These are phyloP conservation scores for Podotricha telesiphe DNA, from an alignment of 2,888 invertebrate species.

Conservation along the genomic window DNA sequence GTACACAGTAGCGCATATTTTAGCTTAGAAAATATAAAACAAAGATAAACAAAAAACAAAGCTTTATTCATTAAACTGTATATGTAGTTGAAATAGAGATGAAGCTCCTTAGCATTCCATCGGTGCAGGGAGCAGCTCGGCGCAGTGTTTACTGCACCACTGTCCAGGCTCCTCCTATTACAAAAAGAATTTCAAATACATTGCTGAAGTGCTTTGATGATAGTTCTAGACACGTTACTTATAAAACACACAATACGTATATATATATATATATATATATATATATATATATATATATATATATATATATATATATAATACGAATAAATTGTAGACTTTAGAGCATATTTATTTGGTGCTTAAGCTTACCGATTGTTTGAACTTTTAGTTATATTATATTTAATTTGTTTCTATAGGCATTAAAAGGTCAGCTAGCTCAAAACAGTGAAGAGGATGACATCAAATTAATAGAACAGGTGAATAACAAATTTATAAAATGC, in stretches of 20 bases:
- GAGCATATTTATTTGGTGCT: constrained; percentile 10
- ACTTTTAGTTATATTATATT: neutral
- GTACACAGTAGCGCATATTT: constrained; percentile 9
- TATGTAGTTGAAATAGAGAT: neutral
- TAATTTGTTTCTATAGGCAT: constrained; percentile 58
- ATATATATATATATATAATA: neutral
- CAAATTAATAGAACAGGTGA: constrained; percentile 69
- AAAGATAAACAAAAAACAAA: neutral
- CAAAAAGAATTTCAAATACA: too few relatives aligned
- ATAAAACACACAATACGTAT: constrained; percentile 3
- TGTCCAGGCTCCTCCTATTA: too few relatives aligned
- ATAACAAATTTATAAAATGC: constrained; percentile 14
- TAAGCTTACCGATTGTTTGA: constrained; percentile 8
- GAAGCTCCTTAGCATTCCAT: too few relatives aligned
- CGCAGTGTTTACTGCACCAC: too few relatives aligned
- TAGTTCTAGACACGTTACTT: too few relatives aligned
- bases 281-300: neutral
- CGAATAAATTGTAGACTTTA: constrained; percentile 10
- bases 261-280: neutral
- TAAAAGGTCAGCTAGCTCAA: constrained; percentile 74
- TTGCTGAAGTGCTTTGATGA: too few relatives aligned
- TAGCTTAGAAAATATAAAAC: constrained; percentile 4
- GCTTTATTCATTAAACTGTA: neutral
- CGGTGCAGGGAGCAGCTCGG: too few relatives aligned
- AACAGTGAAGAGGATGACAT: constrained; percentile 71